phyloP scores from a whole-genome alignment of 2,888 invertebrate species.

The Tenthredo amoena region DNA sequence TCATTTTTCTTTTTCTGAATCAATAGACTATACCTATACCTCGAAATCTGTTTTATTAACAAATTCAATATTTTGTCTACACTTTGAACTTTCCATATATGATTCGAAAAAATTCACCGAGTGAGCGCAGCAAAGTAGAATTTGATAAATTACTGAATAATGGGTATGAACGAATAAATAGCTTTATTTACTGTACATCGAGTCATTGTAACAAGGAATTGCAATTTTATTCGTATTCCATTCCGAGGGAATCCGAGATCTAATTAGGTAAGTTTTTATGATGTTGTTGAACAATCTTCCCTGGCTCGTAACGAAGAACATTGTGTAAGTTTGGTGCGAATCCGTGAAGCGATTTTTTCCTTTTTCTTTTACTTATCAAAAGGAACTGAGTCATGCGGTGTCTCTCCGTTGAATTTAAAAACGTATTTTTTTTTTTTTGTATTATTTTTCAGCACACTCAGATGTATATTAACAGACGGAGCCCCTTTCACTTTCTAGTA shows the following conservation, averaged over 20 bases:
- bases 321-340: slow-evolving; percentile 8
- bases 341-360: background rate
- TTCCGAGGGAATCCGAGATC: background rate
- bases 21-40: background rate
- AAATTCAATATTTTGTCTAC: too few relatives aligned
- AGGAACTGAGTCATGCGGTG: background rate
- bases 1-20: background rate
- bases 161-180: background rate
- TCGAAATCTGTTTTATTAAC: background rate
- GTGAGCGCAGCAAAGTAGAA: background rate
- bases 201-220: background rate
- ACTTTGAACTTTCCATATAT: background rate
- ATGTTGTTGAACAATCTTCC: background rate
- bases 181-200: background rate
- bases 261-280: slow-evolving; percentile 9
- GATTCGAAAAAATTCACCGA: background rate
- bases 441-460: background rate
- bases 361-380: background rate
- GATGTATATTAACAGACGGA: slow-evolving; percentile 1
- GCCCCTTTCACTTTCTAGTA: slow-evolving; percentile 21
- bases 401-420: background rate
- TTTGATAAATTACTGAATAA: background rate
- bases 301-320: background rate
- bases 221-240: background rate
- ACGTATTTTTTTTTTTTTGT: background rate